Evolutionary conservation across 2,888 invertebrate genomes (phyloP), one percentile per base, ranked within the genome.

Genomic region (Augochlorella aurata): DNA sequence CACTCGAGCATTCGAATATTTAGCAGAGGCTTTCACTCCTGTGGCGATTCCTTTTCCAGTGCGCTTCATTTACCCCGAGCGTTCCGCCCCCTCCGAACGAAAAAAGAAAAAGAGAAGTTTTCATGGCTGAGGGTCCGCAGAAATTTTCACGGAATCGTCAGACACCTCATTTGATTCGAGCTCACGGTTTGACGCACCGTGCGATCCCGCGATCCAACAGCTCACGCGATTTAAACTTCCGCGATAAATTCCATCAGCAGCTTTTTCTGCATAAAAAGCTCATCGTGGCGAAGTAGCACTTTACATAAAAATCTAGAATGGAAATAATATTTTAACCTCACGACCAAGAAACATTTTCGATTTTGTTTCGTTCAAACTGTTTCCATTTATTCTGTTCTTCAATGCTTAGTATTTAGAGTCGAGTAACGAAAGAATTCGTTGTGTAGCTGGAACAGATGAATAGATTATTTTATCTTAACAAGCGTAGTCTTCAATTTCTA

Each of bases 131-230:
- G 79, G 83, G 75, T 70, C 44, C 66, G 73, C 52, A 74, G 73
- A 86, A 89, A 90, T 90, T 90, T 89, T 87, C 85, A 84, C 85
- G 81, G 85, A 89, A 91, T 91, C 85, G 90, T 86, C 89, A 86
- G 89, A 89, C 92, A 92, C 90, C 91, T 92, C 92, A 91, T 92
- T 92, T 92, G 87, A 91, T 89, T 85, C 88, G 86, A 85, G 85
- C 88, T 85, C 83, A 81, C 77, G 75, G 79, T 80, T 86, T 81
- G 88, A 84, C 81, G 84, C 81, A 82, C 78, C 82, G 79, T 74
- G 52, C 72, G 54, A 76, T 81, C 72, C 80, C 80, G 54, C 71
- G 81, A 78, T 24, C 76, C 61, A 82, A 88, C 87, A 77, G 84
- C 76, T 74, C 75, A 61, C 52, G 84, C 83, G 79, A 86, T 86